Conservation (phyloP, 2,888 invertebrate species). For the Pyralis farinalis region DNA sequence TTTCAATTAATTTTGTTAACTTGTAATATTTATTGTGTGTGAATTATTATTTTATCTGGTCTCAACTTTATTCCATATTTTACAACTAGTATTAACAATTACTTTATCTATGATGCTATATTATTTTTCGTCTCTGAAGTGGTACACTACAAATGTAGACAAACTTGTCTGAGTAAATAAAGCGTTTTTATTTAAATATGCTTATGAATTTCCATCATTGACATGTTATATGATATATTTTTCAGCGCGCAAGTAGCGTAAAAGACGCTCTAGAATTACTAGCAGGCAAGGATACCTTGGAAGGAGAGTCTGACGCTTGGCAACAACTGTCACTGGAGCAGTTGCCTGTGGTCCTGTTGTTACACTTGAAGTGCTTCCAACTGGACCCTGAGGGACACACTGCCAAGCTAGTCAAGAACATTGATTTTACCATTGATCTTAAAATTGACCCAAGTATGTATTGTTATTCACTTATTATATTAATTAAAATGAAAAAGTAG, state of each 20-base stretch:
- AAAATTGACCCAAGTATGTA: slow-evolving; percentile 93
- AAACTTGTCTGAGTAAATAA: slow-evolving; percentile 32
- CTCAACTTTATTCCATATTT: no score
- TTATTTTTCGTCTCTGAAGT: slow-evolving; percentile 51
- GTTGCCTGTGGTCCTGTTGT: slow-evolving; percentile 92
- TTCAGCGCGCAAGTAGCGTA: slow-evolving; percentile 90
- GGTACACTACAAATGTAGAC: slow-evolving; percentile 32
- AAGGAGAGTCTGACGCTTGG: slow-evolving; percentile 95
- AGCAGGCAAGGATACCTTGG: slow-evolving; percentile 91
- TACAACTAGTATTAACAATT: neutral
- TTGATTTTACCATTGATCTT: slow-evolving; percentile 94
- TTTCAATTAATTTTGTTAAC: no score
- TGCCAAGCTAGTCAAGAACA: slow-evolving; percentile 94
- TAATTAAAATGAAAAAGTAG: no score
- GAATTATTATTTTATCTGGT: no score
- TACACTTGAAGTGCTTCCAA: slow-evolving; percentile 97
- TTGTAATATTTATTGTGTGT: no score
- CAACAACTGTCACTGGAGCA: slow-evolving; percentile 94
- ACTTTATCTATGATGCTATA: slow-evolving; percentile 40
- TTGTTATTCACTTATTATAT: slow-evolving; percentile 11
- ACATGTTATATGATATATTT: slow-evolving; percentile 7
- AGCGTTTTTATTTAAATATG: neutral
- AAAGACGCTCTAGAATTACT: slow-evolving; percentile 93
- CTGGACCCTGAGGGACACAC: slow-evolving; percentile 93
- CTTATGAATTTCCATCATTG: neutral